A percentile compares a stretch with the other conserved stretches of the same genome.
These are phyloP conservation scores for Moxostoma hubbsi DNA, from an alignment of 2,797 vertebrate genomes.

Conservation along the genomic window DNA sequence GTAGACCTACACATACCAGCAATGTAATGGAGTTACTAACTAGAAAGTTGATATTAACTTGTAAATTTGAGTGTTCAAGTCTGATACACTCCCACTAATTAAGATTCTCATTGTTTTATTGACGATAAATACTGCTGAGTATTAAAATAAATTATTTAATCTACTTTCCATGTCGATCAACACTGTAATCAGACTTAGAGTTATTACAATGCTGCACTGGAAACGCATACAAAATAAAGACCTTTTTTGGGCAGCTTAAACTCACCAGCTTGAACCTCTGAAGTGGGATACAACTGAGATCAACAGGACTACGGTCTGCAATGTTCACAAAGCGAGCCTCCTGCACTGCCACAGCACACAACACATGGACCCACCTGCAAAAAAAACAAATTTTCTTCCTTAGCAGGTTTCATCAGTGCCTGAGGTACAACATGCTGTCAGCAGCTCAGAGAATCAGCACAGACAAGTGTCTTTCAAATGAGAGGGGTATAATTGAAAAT, in stretches of 20 bases:
- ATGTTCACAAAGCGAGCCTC: slow-evolving; percentile 96
- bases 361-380: slow-evolving; percentile 94
- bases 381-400: background rate
- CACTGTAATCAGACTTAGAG: background rate
- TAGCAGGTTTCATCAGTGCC: background rate
- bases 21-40: too few species aligned
- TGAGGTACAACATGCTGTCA: background rate
- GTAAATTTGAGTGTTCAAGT: background rate
- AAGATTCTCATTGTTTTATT: background rate
- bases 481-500: background rate
- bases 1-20: too few species aligned
- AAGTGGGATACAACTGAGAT: slow-evolving; percentile 91
- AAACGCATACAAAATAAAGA: background rate
- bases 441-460: background rate
- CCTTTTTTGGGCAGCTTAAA: background rate
- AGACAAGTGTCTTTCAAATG: background rate
- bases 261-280: slow-evolving; percentile 93
- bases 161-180: background rate
- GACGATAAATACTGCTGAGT: background rate
- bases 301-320: slow-evolving; percentile 89
- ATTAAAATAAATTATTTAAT: background rate
- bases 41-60: background rate
- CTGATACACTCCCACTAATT: background rate
- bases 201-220: background rate
- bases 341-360: slow-evolving; percentile 94